Percentiles rank a stretch among this genome's conserved stretches.
These are phyloP conservation scores for Dipodomys stephensi DNA, from an alignment of 2,113 vertebrate species.

Conservation along the genomic window DNA sequence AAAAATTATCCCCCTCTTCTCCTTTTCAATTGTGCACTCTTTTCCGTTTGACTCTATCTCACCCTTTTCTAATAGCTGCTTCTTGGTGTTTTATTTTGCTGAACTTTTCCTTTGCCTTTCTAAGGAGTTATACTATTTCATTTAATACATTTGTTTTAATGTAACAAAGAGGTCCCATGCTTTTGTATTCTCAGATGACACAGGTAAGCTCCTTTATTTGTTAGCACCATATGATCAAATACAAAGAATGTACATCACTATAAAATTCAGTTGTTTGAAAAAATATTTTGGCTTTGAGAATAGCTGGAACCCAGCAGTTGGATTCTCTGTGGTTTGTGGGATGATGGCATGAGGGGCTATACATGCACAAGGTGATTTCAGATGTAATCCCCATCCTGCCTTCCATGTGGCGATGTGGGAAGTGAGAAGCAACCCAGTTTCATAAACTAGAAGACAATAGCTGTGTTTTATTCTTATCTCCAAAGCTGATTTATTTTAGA, in stretches of 20 bases:
- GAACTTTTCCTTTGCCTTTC: too few species aligned
- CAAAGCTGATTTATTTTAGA: neutral
- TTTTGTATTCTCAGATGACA: neutral
- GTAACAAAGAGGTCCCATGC: neutral
- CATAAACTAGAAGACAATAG: neutral
- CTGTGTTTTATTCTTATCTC: conserved; percentile 1
- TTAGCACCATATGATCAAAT: neutral
- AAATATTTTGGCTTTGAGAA: neutral
- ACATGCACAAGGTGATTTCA: neutral
- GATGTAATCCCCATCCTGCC: neutral
- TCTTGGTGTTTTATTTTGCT: too few species aligned
- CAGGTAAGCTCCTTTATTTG: neutral
- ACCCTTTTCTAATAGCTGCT: too few species aligned
- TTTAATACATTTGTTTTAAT: too few species aligned
- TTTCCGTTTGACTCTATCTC: too few species aligned
- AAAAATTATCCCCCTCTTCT: too few species aligned
- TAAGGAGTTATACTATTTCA: too few species aligned
- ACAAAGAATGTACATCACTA: neutral
- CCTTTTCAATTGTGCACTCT: too few species aligned
- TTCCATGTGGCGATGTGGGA: neutral
- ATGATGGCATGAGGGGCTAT: neutral
- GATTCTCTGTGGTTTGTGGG: neutral
- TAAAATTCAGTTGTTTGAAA: neutral
- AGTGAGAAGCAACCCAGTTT: neutral
- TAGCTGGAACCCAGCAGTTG: neutral